A percentile compares a stretch with the other conserved stretches of the same genome.
Evolutionary conservation across 1,140 invertebrate genomes (phyloP).

Genomic region (Procambarus clarkii): DNA sequence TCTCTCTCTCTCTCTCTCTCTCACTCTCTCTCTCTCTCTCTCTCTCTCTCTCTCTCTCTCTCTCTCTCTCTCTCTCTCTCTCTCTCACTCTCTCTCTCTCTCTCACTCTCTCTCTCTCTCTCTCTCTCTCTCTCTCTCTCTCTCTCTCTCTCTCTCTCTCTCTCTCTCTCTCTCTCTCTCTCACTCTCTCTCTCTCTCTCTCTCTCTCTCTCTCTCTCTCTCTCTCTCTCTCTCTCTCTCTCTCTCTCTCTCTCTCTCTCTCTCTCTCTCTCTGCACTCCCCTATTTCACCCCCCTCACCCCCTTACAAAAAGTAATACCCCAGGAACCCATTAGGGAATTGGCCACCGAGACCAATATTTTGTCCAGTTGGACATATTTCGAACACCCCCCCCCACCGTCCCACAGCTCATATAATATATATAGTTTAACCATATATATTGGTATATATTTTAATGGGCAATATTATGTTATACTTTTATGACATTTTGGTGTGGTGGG

Average conservation of each 20-base stretch:
- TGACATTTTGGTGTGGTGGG: no score
- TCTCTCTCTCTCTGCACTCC: background rate
- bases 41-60: constrained; percentile 4
- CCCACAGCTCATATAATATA: no score
- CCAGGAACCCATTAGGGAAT: no score
- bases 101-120: background rate
- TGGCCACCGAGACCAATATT: no score
- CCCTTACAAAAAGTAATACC: no score
- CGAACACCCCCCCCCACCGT: no score
- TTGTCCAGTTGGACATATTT: no score
- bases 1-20: background rate
- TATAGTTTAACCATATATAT: no score
- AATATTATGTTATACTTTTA: no score
- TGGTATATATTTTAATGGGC: no score
- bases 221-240: background rate
- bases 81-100: background rate
- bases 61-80: no score
- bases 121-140: background rate
- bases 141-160: background rate
- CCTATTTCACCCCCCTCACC: no score
- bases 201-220: background rate
- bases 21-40: background rate
- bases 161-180: background rate
- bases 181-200: background rate
- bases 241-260: constrained; percentile 22